phyloP scores from a whole-genome alignment of 2,888 invertebrate species.

The Polyommatus iphigenia region DNA sequence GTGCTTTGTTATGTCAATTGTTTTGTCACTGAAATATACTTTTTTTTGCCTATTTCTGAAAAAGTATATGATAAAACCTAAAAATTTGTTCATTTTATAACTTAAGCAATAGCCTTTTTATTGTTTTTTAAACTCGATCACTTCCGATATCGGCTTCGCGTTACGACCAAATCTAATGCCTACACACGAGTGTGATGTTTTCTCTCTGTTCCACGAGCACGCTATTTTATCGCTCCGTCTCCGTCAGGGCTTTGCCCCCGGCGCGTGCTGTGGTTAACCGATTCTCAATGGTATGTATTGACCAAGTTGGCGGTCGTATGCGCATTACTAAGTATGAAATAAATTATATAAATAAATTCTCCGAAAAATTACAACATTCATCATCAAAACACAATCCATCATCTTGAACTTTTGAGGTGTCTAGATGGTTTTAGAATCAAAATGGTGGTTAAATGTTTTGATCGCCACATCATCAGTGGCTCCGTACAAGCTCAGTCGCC shows the following conservation, averaged over 20 bases:
- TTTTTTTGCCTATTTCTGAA: not conserved
- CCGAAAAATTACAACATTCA: too few relatives aligned
- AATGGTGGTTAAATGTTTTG: too few relatives aligned
- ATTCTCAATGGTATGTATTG: not conserved
- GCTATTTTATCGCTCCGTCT: not conserved
- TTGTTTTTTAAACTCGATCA: conserved; percentile 7
- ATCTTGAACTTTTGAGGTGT: too few relatives aligned
- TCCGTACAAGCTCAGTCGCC: too few relatives aligned
- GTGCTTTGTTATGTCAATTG: too few relatives aligned
- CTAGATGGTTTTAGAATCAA: too few relatives aligned
- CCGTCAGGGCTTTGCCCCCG: conserved; percentile 9
- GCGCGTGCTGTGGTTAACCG: conserved; percentile 16
- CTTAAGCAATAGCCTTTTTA: not conserved
- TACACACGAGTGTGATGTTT: not conserved
- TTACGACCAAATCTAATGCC: conserved; percentile 9
- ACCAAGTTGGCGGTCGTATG: not conserved
- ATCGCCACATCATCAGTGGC: too few relatives aligned
- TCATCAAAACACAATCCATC: too few relatives aligned
- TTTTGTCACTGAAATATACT: not conserved
- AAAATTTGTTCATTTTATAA: not conserved
- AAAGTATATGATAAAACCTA: not conserved
- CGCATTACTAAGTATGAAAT: not conserved
- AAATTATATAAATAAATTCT: too few relatives aligned
- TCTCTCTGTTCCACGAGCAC: not conserved
- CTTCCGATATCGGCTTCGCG: not conserved